phyloP scores from a whole-genome alignment of 1,140 invertebrate species.

The Nomia melanderi region DNA sequence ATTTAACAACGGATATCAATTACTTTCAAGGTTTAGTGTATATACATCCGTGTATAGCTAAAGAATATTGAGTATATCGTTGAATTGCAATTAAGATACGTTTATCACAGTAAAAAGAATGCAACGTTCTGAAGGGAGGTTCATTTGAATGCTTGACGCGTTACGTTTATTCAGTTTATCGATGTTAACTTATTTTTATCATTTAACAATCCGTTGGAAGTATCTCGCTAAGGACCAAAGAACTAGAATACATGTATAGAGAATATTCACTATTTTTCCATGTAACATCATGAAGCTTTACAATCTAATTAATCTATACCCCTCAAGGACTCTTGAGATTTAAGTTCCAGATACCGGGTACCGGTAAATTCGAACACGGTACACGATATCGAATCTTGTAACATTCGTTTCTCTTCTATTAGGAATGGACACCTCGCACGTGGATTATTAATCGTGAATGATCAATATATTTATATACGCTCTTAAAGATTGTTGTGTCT shows the following conservation, averaged over 20 bases:
- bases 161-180: conserved; percentile 13
- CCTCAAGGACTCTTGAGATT: background rate
- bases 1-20: background rate
- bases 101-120: background rate
- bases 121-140: background rate
- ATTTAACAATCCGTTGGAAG: background rate
- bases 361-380: background rate
- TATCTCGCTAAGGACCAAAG: conserved; percentile 38
- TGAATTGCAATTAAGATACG: background rate
- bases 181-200: background rate
- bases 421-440: conserved; percentile 51
- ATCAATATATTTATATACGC: conserved; percentile 54
- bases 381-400: background rate
- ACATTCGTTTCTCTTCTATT: conserved; percentile 13
- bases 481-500: conserved; percentile 5
- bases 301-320: background rate
- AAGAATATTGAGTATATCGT: background rate
- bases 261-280: conserved; percentile 20
- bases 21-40: background rate
- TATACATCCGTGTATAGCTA: background rate
- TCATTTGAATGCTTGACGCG: background rate
- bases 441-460: conserved; percentile 5
- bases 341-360: background rate
- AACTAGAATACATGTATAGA: conserved; percentile 9
- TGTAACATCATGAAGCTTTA: background rate